Evolutionary conservation across 2,113 vertebrate genomes (phyloP).

Genomic region (Nicator chloris): DNA sequence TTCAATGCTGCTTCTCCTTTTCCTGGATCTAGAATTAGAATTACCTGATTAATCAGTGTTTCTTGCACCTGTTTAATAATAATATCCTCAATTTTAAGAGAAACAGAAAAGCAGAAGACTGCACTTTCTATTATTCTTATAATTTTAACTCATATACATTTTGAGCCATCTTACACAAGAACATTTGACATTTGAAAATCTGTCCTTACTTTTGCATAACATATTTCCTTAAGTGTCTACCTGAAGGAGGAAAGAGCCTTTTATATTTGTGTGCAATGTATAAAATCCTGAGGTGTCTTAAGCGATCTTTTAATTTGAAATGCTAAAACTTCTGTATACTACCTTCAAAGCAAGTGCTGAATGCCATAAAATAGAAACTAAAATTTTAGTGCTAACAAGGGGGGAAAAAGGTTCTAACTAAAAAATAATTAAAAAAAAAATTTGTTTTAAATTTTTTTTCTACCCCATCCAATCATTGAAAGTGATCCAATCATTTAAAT

Average conservation of each 20-base stretch:
- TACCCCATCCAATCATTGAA: not conserved
- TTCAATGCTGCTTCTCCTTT: not conserved
- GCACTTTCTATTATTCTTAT: not conserved
- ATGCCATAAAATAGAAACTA: not conserved
- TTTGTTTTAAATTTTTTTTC: not conserved
- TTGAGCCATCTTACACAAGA: not conserved
- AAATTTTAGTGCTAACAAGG: not conserved
- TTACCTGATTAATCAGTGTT: not conserved
- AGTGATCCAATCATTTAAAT: not conserved
- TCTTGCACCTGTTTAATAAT: not conserved
- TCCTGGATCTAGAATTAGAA: not conserved
- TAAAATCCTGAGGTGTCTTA: not conserved
- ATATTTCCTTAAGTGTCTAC: not conserved
- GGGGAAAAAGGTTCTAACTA: accelerated
- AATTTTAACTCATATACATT: not conserved
- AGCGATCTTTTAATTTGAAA: not conserved
- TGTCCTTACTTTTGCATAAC: not conserved
- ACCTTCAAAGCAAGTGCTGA: not conserved
- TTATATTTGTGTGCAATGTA: not conserved
- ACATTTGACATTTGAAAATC: not conserved
- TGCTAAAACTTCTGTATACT: not conserved
- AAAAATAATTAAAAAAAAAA: not conserved
- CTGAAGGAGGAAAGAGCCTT: not conserved
- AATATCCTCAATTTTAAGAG: not conserved
- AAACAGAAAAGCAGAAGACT: not conserved